Evolutionary conservation across 1,140 invertebrate genomes (phyloP).

Genomic region (Drosophila bipectinata): DNA sequence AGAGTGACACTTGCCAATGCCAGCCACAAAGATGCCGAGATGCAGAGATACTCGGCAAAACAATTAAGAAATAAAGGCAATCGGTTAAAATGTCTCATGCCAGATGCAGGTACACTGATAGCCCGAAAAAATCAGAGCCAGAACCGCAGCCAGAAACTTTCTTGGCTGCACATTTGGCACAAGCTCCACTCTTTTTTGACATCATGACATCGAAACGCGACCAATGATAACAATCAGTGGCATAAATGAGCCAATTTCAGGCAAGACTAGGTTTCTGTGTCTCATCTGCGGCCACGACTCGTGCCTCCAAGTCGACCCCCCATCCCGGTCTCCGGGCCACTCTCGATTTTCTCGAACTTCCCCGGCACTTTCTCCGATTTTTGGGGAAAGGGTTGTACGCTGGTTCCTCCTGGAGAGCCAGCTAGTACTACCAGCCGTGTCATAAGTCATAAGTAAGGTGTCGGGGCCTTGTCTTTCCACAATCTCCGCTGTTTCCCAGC

Average conservation of each 20-base stretch:
- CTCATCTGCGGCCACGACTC: slow-evolving; percentile 4
- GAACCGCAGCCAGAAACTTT: slow-evolving; percentile 52
- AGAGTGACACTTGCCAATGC: slow-evolving; percentile 68
- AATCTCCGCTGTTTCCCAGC: slow-evolving; percentile 22
- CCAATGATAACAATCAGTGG: slow-evolving; percentile 39
- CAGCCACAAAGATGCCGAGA: slow-evolving; percentile 31
- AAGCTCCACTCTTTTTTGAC: slow-evolving; percentile 8
- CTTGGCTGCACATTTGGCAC: slow-evolving; percentile 75
- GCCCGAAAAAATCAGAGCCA: slow-evolving; percentile 17
- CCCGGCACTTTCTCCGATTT: slow-evolving; percentile 56
- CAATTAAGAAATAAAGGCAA: slow-evolving; percentile 52
- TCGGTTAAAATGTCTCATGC: slow-evolving; percentile 3
- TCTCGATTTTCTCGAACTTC: slow-evolving; percentile 46
- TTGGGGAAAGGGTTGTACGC: neutral
- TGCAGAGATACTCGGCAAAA: slow-evolving; percentile 35
- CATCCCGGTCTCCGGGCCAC: slow-evolving; percentile 28
- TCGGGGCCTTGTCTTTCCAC: slow-evolving; percentile 12
- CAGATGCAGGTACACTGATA: slow-evolving; percentile 42
- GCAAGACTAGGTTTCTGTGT: slow-evolving; percentile 65
- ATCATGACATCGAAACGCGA: slow-evolving; percentile 20
- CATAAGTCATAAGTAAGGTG: slow-evolving; percentile 2
- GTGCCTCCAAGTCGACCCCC: neutral
- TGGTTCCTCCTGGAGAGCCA: neutral
- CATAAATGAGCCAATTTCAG: slow-evolving; percentile 68
- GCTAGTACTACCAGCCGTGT: neutral